Conservation (phyloP, 53 echinoderm and acorn worm species). For the Patiria pectinifera region DNA sequence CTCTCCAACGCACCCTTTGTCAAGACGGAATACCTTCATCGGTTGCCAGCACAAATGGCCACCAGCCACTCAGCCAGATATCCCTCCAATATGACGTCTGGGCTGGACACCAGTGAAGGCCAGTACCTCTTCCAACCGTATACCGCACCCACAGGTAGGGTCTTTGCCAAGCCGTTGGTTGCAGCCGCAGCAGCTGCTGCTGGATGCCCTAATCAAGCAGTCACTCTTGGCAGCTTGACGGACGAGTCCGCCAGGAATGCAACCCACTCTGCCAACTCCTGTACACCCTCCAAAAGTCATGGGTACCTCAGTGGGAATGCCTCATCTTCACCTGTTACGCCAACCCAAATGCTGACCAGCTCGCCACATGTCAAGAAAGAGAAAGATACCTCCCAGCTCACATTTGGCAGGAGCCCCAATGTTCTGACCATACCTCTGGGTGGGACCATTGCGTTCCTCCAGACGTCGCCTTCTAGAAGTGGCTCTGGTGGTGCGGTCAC, state of each 20-base stretch:
- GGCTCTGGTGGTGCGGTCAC: neutral
- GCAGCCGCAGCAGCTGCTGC: neutral
- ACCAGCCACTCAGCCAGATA: neutral
- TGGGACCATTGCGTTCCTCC: constrained; percentile 9
- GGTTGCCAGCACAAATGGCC: neutral
- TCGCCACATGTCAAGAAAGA: neutral
- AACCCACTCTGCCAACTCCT: neutral
- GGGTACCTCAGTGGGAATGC: constrained; percentile 3
- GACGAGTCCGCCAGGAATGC: neutral
- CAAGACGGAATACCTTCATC: constrained; percentile 14
- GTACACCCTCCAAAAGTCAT: neutral
- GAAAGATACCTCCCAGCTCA: neutral
- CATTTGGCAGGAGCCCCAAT: neutral
- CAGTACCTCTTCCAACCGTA: constrained; percentile 12
- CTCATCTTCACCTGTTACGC: neutral
- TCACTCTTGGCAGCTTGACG: neutral
- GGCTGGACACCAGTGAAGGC: neutral
- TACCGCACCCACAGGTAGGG: neutral
- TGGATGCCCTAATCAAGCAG: neutral
- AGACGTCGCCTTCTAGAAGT: constrained; percentile 15
- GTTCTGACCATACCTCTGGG: constrained; percentile 28
- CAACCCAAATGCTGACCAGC: constrained; percentile 20
- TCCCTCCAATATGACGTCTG: neutral
- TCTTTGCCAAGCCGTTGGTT: neutral
- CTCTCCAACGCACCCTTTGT: constrained; percentile 6